phyloP scores from a whole-genome alignment of 30 jellyfish, hydroid and myxozoan species.

The Haliclystus octoradiatus region DNA sequence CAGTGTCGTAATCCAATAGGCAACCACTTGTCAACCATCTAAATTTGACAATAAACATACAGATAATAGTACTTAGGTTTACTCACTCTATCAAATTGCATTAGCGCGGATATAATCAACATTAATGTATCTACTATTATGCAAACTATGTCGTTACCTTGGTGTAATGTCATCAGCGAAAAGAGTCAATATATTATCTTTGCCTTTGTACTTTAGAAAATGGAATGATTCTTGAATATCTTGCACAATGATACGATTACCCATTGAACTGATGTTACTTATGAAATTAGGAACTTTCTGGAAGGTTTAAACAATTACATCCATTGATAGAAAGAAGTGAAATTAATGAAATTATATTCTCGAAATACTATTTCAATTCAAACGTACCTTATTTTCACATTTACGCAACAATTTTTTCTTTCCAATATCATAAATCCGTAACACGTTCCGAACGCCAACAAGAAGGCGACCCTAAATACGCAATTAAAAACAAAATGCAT shows the following conservation, averaged over 20 bases:
- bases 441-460: conserved; percentile 90
- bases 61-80: no score
- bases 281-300: conserved; percentile 69
- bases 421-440: conserved; percentile 90
- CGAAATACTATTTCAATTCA: not conserved
- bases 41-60: not conserved
- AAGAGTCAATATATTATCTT: conserved; percentile 74
- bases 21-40: conserved; percentile 98
- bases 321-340: no score
- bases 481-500: not conserved
- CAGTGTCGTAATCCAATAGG: conserved; percentile 76
- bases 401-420: conserved; percentile 82
- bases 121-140: no score
- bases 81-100: no score
- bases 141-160: no score
- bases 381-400: conserved; percentile 84
- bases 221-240: conserved; percentile 98
- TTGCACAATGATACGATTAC: conserved; percentile 82
- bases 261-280: conserved; percentile 44
- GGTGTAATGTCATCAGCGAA: conserved; percentile 95
- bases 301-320: no score
- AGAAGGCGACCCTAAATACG: conserved; percentile 77
- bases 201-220: conserved; percentile 72
- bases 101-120: no score
- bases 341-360: no score